Percentiles rank a stretch among this genome's conserved stretches.
phyloP scores from a whole-genome alignment of 1,140 invertebrate genomes.

The Conopomorpha cramerella region DNA sequence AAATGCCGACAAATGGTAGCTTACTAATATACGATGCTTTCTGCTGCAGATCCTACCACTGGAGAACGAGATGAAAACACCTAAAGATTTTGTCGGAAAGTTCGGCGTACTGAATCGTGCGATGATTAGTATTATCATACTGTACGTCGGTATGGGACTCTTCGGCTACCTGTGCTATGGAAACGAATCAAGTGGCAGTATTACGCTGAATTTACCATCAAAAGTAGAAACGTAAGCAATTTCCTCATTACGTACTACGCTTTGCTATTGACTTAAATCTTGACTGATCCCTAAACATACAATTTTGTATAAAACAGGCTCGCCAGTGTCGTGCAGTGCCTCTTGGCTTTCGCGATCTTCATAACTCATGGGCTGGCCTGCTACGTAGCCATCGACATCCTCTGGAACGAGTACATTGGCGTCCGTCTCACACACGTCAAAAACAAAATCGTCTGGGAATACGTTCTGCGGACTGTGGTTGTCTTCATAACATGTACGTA shows the following conservation, averaged over 20 bases:
- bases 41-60: slow-evolving; percentile 79
- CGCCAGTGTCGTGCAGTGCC: slow-evolving; percentile 74
- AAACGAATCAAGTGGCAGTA: slow-evolving; percentile 63
- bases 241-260: no score
- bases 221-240: slow-evolving; percentile 65
- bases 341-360: slow-evolving; percentile 81
- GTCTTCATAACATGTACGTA: slow-evolving; percentile 54
- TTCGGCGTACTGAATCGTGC: slow-evolving; percentile 78
- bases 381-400: slow-evolving; percentile 88
- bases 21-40: no score
- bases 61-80: slow-evolving; percentile 85
- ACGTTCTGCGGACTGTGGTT: slow-evolving; percentile 36
- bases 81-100: slow-evolving; percentile 68
- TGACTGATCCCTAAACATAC: no score
- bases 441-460: slow-evolving; percentile 41
- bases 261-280: no score
- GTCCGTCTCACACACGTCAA: slow-evolving; percentile 26
- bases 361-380: slow-evolving; percentile 84
- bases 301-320: no score
- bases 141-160: slow-evolving; percentile 78
- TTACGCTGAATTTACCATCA: slow-evolving; percentile 70
- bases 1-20: no score
- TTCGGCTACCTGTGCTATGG: slow-evolving; percentile 82
- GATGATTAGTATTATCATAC: slow-evolving; percentile 72
- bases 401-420: slow-evolving; percentile 67